phyloP scores from a whole-genome alignment of 2,797 vertebrate species.

The Alauda arvensis region DNA sequence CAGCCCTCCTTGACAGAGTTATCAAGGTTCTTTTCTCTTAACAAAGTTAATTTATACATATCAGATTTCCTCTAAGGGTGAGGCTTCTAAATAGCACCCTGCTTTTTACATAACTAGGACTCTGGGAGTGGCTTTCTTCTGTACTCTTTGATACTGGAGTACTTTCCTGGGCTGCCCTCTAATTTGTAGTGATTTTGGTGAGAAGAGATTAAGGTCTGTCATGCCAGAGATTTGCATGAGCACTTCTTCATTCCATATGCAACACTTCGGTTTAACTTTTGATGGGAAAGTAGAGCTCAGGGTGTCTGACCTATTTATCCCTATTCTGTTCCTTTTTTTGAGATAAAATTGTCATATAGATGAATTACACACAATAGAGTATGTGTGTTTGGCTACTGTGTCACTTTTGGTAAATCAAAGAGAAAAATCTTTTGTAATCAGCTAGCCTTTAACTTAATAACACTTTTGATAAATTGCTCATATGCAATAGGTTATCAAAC shows the following conservation, averaged over 20 bases:
- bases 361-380: background rate
- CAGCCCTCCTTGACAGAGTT: slow-evolving; percentile 28
- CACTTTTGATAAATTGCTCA: slow-evolving; percentile 44
- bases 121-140: slow-evolving; percentile 2
- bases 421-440: slow-evolving; percentile 25
- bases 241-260: background rate
- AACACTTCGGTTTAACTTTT: background rate
- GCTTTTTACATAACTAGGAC: background rate
- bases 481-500: slow-evolving; percentile 21
- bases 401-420: slow-evolving; percentile 13
- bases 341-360: background rate
- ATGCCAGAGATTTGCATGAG: background rate
- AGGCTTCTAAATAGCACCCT: slow-evolving; percentile 32
- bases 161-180: background rate
- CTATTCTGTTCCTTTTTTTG: background rate
- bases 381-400: background rate
- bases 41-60: slow-evolving; percentile 53
- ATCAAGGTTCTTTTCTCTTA: slow-evolving; percentile 25
- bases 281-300: background rate
- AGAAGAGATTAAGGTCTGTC: slow-evolving; percentile 13
- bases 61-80: slow-evolving; percentile 31
- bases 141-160: background rate
- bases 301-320: background rate
- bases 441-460: slow-evolving; percentile 35
- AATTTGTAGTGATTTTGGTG: background rate